A percentile compares a stretch with the other conserved stretches of the same genome.
Conservation (phyloP, 1,140 invertebrate species). For the Drosophila guanche region DNA sequence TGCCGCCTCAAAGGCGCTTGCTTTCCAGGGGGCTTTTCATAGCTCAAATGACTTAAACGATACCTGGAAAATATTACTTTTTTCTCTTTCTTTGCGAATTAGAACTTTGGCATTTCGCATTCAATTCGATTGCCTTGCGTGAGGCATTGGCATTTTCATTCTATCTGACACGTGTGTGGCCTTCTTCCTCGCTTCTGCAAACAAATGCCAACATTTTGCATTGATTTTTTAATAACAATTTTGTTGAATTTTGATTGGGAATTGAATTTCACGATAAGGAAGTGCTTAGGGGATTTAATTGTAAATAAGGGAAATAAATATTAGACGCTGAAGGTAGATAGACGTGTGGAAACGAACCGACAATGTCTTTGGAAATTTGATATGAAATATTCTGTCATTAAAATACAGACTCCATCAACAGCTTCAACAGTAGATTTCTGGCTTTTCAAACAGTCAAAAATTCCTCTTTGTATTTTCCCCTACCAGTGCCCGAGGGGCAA, state of each 20-base stretch:
- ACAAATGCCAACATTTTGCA: slow-evolving; percentile 21
- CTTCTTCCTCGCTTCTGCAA: too few species aligned
- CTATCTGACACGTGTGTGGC: too few species aligned
- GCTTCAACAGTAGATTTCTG: too few species aligned
- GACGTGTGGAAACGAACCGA: too few species aligned
- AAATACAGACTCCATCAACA: too few species aligned
- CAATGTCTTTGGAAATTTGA: too few species aligned
- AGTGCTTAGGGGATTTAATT: slow-evolving; percentile 22
- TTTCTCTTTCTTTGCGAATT: background rate
- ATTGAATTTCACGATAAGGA: slow-evolving; percentile 24
- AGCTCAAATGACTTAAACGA: slow-evolving; percentile 13
- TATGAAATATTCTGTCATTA: too few species aligned
- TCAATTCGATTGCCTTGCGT: slow-evolving; percentile 3
- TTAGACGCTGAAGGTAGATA: too few species aligned
- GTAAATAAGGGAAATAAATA: slow-evolving; percentile 23
- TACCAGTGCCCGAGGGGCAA: too few species aligned
- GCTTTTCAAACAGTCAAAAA: too few species aligned
- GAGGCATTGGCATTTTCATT: too few species aligned
- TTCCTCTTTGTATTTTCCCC: too few species aligned
- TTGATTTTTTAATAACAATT: slow-evolving; percentile 31
- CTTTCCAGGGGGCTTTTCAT: slow-evolving; percentile 27
- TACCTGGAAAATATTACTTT: slow-evolving; percentile 22
- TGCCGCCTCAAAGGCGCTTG: background rate
- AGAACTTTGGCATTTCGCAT: background rate
- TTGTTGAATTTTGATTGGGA: slow-evolving; percentile 31